Percentiles rank a stretch among this genome's conserved stretches.
Conservation (phyloP, 1,140 invertebrate genomes). For the Brachionus koreanus region DNA sequence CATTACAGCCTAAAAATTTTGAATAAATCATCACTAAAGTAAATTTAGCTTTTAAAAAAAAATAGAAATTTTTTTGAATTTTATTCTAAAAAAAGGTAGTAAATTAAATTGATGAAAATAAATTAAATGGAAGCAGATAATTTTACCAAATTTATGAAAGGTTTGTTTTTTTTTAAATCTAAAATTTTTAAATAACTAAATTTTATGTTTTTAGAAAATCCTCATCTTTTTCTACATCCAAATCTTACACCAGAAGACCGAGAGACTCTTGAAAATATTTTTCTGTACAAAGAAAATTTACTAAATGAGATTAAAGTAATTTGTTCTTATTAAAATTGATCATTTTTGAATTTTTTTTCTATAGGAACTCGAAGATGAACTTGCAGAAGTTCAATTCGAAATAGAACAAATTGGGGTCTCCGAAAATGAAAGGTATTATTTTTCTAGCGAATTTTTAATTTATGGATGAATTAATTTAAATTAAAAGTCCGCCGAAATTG, state of each 20-base stretch:
- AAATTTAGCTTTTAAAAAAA: background rate
- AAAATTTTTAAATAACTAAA: background rate
- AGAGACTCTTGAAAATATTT: constrained; percentile 79
- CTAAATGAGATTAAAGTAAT: constrained; percentile 85
- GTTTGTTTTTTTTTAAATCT: background rate
- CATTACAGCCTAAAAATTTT: background rate
- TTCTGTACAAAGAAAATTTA: constrained; percentile 80
- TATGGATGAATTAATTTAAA: constrained; percentile 47
- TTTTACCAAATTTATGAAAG: constrained; percentile 38
- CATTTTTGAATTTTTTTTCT: constrained; percentile 55
- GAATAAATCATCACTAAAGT: background rate
- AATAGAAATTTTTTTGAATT: background rate
- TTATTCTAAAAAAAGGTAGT: background rate
- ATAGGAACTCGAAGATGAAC: constrained; percentile 91
- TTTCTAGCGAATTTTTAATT: background rate
- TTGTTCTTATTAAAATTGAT: constrained; percentile 18
- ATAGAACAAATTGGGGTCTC: constrained; percentile 83
- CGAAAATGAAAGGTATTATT: constrained; percentile 67
- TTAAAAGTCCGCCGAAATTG: constrained; percentile 85
- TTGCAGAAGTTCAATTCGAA: constrained; percentile 85
- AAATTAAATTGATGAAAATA: constrained; percentile 18
- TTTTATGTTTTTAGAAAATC: background rate
- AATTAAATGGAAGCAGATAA: constrained; percentile 41
- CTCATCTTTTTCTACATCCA: constrained; percentile 55
- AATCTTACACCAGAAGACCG: constrained; percentile 85